Evolutionary conservation across 1,140 invertebrate species (phyloP).

Genomic region (Leptestheria dahalacensis): DNA sequence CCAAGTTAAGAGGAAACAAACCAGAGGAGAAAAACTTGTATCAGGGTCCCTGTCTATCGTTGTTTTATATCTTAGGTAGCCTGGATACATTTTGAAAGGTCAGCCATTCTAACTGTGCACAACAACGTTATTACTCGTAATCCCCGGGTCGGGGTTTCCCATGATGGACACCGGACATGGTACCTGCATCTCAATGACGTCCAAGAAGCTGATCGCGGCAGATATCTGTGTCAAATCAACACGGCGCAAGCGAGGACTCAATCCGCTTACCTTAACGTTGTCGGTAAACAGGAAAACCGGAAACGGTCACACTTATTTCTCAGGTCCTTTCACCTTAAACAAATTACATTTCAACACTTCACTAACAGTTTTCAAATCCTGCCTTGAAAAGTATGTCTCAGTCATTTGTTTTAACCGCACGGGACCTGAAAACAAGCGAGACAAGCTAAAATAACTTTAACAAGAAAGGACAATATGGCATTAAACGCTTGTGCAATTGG

Average conservation of each 20-base stretch:
- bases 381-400: too few species aligned
- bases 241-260: slow-evolving; percentile 83
- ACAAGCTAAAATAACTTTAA: too few species aligned
- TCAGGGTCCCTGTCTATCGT: not conserved
- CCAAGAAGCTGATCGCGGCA: slow-evolving; percentile 74
- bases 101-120: slow-evolving; percentile 79
- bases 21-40: slow-evolving; percentile 13
- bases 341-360: too few species aligned
- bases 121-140: slow-evolving; percentile 84
- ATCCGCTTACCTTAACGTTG: slow-evolving; percentile 80
- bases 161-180: slow-evolving; percentile 74
- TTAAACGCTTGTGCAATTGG: slow-evolving; percentile 18
- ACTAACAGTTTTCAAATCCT: too few species aligned
- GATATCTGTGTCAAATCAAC: slow-evolving; percentile 93
- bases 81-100: slow-evolving; percentile 89
- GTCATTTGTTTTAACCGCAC: too few species aligned
- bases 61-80: slow-evolving; percentile 53
- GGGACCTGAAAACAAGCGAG: too few species aligned
- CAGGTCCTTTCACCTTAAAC: too few species aligned
- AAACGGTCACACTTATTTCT: too few species aligned
- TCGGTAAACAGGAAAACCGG: slow-evolving; percentile 47
- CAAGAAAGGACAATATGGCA: too few species aligned
- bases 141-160: slow-evolving; percentile 70
- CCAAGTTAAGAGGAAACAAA: not conserved
- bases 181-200: slow-evolving; percentile 80